These are phyloP conservation scores for Murina feae DNA, from an alignment of 2,113 vertebrate species.

Conservation along the genomic window DNA sequence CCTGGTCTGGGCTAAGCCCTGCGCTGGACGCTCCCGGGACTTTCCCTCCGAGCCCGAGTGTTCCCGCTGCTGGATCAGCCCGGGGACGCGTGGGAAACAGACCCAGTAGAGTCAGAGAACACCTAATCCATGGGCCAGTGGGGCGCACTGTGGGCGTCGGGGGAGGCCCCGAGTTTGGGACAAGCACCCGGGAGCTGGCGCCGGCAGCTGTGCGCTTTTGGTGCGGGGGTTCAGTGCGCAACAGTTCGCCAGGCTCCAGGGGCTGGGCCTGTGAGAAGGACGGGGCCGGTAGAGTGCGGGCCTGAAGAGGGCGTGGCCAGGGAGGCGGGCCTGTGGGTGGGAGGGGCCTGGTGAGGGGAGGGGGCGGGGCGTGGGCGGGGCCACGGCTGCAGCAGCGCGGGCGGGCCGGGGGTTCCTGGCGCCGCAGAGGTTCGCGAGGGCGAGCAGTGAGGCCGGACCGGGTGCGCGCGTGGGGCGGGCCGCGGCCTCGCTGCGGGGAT, in stretches of 20 bases:
- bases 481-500: slow-evolving; percentile 62
- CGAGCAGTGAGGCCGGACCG: slow-evolving; percentile 21
- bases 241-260: too few species aligned
- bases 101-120: too few species aligned
- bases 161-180: neutral
- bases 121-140: too few species aligned
- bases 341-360: neutral
- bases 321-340: neutral
- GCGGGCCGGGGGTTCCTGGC: slow-evolving; percentile 59
- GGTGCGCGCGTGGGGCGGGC: neutral
- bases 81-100: too few species aligned
- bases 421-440: neutral
- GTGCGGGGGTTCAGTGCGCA: accelerated
- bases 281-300: neutral
- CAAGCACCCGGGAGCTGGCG: neutral
- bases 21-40: neutral
- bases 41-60: neutral
- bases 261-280: neutral
- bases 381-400: slow-evolving; percentile 1
- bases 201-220: accelerated
- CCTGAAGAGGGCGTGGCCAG: neutral
- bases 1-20: neutral
- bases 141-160: neutral
- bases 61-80: neutral
- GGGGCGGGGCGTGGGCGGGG: too few species aligned